Evolutionary conservation across 2,888 invertebrate genomes (phyloP), one percentile per base, ranked within the genome.

Genomic region (Hirtodrosophila duncani): DNA sequence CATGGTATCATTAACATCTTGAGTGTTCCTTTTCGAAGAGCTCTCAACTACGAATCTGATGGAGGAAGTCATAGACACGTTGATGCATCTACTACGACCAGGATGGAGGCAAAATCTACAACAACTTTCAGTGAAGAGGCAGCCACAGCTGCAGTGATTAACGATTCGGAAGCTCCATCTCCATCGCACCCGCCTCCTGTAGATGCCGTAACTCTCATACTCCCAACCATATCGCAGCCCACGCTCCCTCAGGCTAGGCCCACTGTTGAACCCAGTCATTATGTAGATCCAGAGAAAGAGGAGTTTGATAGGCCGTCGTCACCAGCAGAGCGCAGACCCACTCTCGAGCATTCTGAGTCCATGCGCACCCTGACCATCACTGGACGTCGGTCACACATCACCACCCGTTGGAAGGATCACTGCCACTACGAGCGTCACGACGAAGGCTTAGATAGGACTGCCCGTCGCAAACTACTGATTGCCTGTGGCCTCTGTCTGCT

Each of bases 401-500:
- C 39, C 1, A 20, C 62, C 11, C 53, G 14, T 0, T 61, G 31
- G 11, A 20, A 23, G 1, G 61, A 69, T 29, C 70, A 79, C 11
- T 75, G 77, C 10, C 80, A 72, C 11, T 29, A 43, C 5, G 17
- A 39, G 0, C 33, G 36, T 1, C 34, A 5, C 0, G 14, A 16
- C 0, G 10, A 13, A 1, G 65, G 57, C 1, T 10, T 60, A 2
- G 61, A 77, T 21, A 77, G 36, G 20, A 1, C 0, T 0, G 80
- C 75, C 4, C 43, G 5, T 1, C 41, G 67, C 0, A 79, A 69
- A 9, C 39, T 75, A 3, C 56, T 77, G 2, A n/a, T 72, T 1
- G 77, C 75, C 42, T 48, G 67, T 6, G n/a, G 36, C 0, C 10
- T 75, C 2, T 79, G 75, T 10, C 4, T 50, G 0, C 0, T 11